Evolutionary conservation across 2,888 invertebrate species (phyloP).

Genomic region (Clepsis dumicolana): DNA sequence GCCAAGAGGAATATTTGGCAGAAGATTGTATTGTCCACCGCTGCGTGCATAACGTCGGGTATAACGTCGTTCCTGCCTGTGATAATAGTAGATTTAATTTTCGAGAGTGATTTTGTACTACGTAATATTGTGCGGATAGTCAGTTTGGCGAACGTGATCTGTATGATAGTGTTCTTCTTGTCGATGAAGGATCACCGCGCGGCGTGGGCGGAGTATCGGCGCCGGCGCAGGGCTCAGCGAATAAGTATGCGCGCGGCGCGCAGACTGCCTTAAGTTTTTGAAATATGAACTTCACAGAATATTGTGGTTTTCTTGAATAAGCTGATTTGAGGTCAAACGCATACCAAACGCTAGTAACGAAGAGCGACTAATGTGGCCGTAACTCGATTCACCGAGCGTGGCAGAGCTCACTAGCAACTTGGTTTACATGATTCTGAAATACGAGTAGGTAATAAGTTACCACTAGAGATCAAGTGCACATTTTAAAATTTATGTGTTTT

Average conservation of each 20-base stretch:
- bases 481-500: too few relatives aligned
- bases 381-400: background rate
- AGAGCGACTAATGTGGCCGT: background rate
- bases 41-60: conserved; percentile 8
- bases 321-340: background rate
- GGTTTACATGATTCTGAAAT: background rate
- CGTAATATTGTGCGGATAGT: conserved; percentile 12
- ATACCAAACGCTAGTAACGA: background rate
- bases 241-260: background rate
- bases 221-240: conserved; percentile 2
- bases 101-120: background rate
- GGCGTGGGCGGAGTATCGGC: conserved; percentile 9
- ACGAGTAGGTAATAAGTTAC: too few relatives aligned
- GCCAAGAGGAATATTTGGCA: conserved; percentile 17
- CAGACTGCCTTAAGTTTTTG: background rate
- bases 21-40: conserved; percentile 13
- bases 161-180: conserved; percentile 1
- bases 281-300: background rate
- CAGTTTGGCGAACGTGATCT: conserved; percentile 12
- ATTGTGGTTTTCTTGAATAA: background rate
- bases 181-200: conserved; percentile 6
- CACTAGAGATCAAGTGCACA: too few relatives aligned
- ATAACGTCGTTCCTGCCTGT: conserved; percentile 7
- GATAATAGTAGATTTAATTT: background rate
- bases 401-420: background rate